Evolutionary conservation across 53 echinoderm and acorn worm genomes (phyloP), one percentile per base, ranked within the genome.

Genomic region (Paracentrotus lividus): DNA sequence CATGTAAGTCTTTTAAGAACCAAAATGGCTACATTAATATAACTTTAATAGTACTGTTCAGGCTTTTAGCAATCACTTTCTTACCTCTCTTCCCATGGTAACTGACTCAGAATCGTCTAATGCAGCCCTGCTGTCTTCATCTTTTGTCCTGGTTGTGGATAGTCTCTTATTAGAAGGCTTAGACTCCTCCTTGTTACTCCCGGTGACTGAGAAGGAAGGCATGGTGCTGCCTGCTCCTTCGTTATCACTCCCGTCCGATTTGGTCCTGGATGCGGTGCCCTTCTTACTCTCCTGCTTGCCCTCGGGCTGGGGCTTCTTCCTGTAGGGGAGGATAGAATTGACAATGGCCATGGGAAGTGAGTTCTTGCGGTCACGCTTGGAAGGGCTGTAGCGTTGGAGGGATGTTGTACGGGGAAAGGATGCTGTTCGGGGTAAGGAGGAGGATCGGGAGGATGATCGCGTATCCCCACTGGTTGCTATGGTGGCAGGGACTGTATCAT

Each of bases 241-340:
- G 42, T 94, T 96, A 94, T 99, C 99, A 49, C 99, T 99, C 49
- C 97, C 97, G 64, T 97, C 97, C 5, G 99, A 99, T 77, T 94
- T 94, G 66, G 97, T 96, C 68, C 99, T 69, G 47, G 95, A 47
- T 57, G 96, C 95, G 18, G 95, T 54, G 29, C 91, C 76, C 40
- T 69, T 75, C 75, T 85, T 84, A 10, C 53, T 56, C 21, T 52
- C 85, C 16, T 54, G 29, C n/a, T 92, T 92, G 42, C 38, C 34
- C 54, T 56, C 90, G 12, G 47, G 54, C 34, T 91, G 91, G 5
- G 77, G 54, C 8, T 91, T 91, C 54, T 91, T 91, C 91, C 91
- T 91, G 91, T 90, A 90, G n/a, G 45, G 5, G 31, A 91, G 54
- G 72, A 91, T 53, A 91, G 91, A 91, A 52, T 27, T 51, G 51